phyloP scores from a whole-genome alignment of 2,888 invertebrate genomes.

The Drosophila histrio region DNA sequence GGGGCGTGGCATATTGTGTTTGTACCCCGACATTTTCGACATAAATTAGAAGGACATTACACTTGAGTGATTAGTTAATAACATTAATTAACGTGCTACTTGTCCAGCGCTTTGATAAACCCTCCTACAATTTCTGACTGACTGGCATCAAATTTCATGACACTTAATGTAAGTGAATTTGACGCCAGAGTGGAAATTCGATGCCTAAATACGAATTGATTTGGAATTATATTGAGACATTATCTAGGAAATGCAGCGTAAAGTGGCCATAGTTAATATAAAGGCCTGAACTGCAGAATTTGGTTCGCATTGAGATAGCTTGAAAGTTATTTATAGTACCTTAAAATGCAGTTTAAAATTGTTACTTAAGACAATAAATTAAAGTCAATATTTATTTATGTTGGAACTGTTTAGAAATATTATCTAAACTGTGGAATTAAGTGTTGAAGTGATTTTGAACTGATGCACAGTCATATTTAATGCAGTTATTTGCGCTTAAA shows the following conservation, averaged over 20 bases:
- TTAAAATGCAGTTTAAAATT: too few relatives aligned
- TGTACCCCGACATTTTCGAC: conserved; percentile 32
- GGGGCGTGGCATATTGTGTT: conserved; percentile 4
- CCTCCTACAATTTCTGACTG: conserved; percentile 10
- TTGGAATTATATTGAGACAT: background rate
- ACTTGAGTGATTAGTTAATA: conserved; percentile 56
- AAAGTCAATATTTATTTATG: background rate
- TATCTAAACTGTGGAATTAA: too few relatives aligned
- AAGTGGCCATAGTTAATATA: background rate
- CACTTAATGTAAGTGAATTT: conserved; percentile 18
- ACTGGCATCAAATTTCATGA: conserved; percentile 24
- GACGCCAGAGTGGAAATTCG: background rate
- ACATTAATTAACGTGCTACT: conserved; percentile 62
- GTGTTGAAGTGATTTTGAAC: too few relatives aligned
- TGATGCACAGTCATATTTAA: too few relatives aligned
- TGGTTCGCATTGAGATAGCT: too few relatives aligned
- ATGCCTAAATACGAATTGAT: background rate
- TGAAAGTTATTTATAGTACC: too few relatives aligned
- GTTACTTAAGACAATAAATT: background rate
- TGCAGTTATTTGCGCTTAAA: too few relatives aligned
- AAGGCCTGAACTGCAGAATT: background rate
- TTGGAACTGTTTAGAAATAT: too few relatives aligned
- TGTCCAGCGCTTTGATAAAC: conserved; percentile 11
- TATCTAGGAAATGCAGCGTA: background rate
- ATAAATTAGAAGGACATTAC: conserved; percentile 59